phyloP scores from a whole-genome alignment of 2,888 invertebrate genomes.

The Bedellia somnulentella region DNA sequence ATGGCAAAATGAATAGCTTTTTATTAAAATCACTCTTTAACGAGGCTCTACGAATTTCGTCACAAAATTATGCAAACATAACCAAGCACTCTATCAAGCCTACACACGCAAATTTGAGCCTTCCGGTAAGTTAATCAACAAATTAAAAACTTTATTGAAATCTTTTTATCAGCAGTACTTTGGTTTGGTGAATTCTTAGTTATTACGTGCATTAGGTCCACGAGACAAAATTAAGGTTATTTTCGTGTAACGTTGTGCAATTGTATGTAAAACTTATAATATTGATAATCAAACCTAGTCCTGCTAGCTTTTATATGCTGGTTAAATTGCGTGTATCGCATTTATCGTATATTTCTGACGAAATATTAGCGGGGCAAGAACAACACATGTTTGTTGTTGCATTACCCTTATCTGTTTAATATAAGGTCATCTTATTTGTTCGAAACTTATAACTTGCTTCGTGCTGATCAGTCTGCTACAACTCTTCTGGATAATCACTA shows the following conservation, averaged over 20 bases:
- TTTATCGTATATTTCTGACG: too few relatives aligned
- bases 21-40: constrained; percentile 22
- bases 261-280: not conserved
- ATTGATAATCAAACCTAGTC: not conserved
- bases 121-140: constrained; percentile 24
- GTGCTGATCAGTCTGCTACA: not conserved
- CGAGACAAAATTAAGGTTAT: not conserved
- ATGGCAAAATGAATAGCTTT: constrained; percentile 24
- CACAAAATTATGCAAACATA: constrained; percentile 19
- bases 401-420: not conserved
- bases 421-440: not conserved
- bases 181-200: constrained; percentile 5
- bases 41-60: constrained; percentile 18
- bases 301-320: not conserved
- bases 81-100: too few relatives aligned
- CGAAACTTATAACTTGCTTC: not conserved
- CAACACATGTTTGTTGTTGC: not conserved
- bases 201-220: not conserved
- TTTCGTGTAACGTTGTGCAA: not conserved
- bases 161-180: too few relatives aligned
- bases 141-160: constrained; percentile 1
- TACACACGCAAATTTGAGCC: constrained; percentile 28
- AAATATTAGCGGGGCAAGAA: too few relatives aligned
- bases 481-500: not conserved
- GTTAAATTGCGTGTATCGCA: not conserved